Percentiles rank a stretch among this genome's conserved stretches.
Conservation (phyloP, 1,140 invertebrate species). For the Luehdorfia chinensis region DNA sequence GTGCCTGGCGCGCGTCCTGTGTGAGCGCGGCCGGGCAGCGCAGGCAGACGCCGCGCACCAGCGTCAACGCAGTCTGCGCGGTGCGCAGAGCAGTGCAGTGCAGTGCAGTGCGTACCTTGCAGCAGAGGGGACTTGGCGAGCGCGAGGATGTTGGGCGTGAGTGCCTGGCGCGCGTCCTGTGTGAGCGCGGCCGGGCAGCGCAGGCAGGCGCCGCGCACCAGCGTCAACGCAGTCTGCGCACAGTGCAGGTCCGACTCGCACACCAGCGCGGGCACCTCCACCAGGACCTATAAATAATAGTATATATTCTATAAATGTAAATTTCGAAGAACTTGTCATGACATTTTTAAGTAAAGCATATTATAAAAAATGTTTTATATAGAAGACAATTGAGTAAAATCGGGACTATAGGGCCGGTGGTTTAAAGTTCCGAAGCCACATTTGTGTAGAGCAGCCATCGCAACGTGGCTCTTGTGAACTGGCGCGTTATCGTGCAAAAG, state of each 20-base stretch:
- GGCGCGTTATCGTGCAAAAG: too few relatives aligned
- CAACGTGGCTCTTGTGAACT: too few relatives aligned
- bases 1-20: constrained; percentile 77
- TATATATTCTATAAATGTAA: too few relatives aligned
- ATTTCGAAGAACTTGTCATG: too few relatives aligned
- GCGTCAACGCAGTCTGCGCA: constrained; percentile 90
- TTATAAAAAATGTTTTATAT: too few relatives aligned
- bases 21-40: constrained; percentile 83
- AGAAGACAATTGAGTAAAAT: too few relatives aligned
- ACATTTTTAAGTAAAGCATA: too few relatives aligned
- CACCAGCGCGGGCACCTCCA: constrained; percentile 88
- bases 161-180: constrained; percentile 77
- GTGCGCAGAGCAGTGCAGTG: too few relatives aligned
- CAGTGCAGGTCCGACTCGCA: constrained; percentile 97
- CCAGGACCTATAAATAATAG: constrained; percentile 41
- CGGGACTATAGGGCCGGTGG: too few relatives aligned
- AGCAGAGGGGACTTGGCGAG: constrained; percentile 94
- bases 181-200: constrained; percentile 83
- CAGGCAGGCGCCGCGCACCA: constrained; percentile 87
- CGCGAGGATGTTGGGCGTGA: constrained; percentile 90
- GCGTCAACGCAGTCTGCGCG: constrained; percentile 90
- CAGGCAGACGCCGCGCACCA: constrained; percentile 86
- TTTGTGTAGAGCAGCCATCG: too few relatives aligned
- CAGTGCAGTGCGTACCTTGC: constrained; percentile 81
- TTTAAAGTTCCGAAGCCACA: too few relatives aligned